phyloP scores from a whole-genome alignment of 2,113 vertebrate genomes.

The Aptenodytes patagonicus region DNA sequence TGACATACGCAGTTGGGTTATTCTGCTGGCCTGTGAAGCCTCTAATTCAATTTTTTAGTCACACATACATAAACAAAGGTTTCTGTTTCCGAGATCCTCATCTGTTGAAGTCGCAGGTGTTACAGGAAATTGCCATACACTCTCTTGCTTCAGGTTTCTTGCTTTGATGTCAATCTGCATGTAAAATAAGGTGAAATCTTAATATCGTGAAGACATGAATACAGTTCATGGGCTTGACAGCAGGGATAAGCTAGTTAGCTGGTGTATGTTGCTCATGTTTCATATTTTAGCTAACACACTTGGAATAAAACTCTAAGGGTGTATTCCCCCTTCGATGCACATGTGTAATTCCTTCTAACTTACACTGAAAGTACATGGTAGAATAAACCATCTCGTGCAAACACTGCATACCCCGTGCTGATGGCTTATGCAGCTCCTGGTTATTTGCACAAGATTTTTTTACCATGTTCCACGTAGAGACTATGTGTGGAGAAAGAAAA shows the following conservation, averaged over 20 bases:
- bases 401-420: background rate
- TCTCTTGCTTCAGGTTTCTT: slow-evolving; percentile 58
- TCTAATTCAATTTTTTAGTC: slow-evolving; percentile 62
- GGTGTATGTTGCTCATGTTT: slow-evolving; percentile 31
- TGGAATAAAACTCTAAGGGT: slow-evolving; percentile 1
- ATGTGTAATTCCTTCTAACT: slow-evolving; percentile 3
- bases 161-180: slow-evolving; percentile 65
- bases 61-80: slow-evolving; percentile 47
- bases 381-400: background rate
- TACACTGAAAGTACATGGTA: slow-evolving; percentile 11
- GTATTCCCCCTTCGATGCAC: slow-evolving; percentile 32
- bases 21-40: slow-evolving; percentile 29
- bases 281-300: slow-evolving; percentile 21
- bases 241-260: slow-evolving; percentile 52
- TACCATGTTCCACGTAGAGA: background rate
- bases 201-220: slow-evolving; percentile 46
- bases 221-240: slow-evolving; percentile 44
- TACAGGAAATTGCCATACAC: slow-evolving; percentile 48
- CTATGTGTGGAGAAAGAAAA: background rate
- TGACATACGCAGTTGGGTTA: background rate
- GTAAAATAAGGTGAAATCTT: slow-evolving; percentile 66
- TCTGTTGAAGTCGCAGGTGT: slow-evolving; percentile 57
- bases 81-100: slow-evolving; percentile 28
- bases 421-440: background rate
- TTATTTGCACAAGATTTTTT: slow-evolving; percentile 36